Base-by-base conservation (phyloP, 2,113 vertebrate genomes). In the Numida meleagris region DNA sequence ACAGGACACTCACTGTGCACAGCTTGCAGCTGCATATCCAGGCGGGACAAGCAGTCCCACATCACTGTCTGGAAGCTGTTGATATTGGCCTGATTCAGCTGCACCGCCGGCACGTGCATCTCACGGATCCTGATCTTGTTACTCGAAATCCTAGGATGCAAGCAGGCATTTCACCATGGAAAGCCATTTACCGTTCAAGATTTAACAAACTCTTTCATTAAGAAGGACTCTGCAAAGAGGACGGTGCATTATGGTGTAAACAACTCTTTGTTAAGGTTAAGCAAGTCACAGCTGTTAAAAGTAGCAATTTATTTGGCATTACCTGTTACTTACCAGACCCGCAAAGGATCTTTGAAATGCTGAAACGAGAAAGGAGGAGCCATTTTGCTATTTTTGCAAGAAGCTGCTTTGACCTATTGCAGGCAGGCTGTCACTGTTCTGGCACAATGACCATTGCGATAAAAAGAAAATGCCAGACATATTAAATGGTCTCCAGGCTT, bases 51-150 rank as follows among this genome's bases (percentile, higher is more conserved):
- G 0, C 71, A 58, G 0, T 6, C 0, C 4, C 0, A 0, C 1
- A 0, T n/a, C 14, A 12, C 2, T 3, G 0, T 0, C 10, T 3
- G 15, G 14, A 0, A 57, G 2, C 0, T 0, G 17, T 2, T 0
- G 2, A 45, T 14, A 8, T 0, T 7, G 24, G 0, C 8, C 8
- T 4, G 2, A 12, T 70, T 4, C 84, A 78, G 34, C n/a, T 83
- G 8, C 36, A 46, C 4, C 5, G 23, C 21, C 2, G 2, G 0
- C 18, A 66, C 14, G 0, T 45, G 0, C 31, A 33, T 29, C 8
- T 1, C 1, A 4, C 3, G 2, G 21, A 4, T 0, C 1, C 2
- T 0, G 23, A 71, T 79, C 51, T 82, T 17, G 76, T 82, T 62
- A 25, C 43, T 63, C 0, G 0, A 15, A 82, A 70, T 40, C 85